Evolutionary conservation across 2,888 invertebrate species (phyloP), one percentile per base, ranked within the genome.

Genomic region (Eristalis pertinax): DNA sequence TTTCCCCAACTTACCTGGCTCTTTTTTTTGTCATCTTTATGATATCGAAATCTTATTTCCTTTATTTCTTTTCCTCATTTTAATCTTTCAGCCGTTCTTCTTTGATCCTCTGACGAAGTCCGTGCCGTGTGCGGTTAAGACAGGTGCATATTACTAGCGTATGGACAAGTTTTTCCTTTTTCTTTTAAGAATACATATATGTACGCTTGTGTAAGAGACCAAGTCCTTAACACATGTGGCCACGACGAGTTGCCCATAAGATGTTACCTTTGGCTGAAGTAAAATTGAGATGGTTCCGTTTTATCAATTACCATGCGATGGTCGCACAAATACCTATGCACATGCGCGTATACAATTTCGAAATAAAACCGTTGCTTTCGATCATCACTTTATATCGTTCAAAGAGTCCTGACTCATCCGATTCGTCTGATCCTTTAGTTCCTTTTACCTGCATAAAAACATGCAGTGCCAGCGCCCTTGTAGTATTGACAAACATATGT

Each of bases 11-110:
- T n/a, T 60, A 76, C 79, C 72, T 76, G 22, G 58, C 72, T 72
- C 73, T 72, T 83, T 84, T 41, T 43, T 50, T 79, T 69, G 83
- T 87, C 87, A 87, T 87, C 79, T 84, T 87, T 84, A 87, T 87
- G 84, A 84, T 87, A 87, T 87, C 79, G 87, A 79, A 87, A 87
- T 87, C 87, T 87, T 87, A 87, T 87, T 87, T 84, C 79, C 79
- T 84, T 87, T 83, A 79, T 83, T 83, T 75, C 82, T 79, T 83
- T 83, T 84, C 68, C 84, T 80, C 84, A 84, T 87, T 83, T 84
- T 79, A 84, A 80, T 84, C 64, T 79, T 87, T 69, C 87, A 87
- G 87, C 84, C 87, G 84, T 80, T 83, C 84, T 87, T 87, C 72
- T 84, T 72, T 84, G 84, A 87, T 80, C 87, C 83, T 87, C 84